These are phyloP conservation scores for Sebastes kiyomatsui DNA, from an alignment of 2,797 vertebrate species.

Conservation along the genomic window DNA sequence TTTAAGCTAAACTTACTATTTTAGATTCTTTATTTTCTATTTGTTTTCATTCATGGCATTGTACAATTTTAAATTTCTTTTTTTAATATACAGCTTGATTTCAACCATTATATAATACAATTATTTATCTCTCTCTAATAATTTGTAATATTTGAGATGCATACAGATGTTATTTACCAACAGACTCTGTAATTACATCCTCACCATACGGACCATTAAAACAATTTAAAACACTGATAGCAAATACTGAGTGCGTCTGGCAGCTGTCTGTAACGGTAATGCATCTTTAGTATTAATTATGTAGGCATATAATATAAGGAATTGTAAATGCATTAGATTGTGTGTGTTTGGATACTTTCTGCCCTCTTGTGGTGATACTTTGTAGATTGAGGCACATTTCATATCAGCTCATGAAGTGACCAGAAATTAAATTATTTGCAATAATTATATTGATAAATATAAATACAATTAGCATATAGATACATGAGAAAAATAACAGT, in stretches of 20 bases:
- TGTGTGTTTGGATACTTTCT: slow-evolving; percentile 74
- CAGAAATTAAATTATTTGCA: background rate
- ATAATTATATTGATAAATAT: background rate
- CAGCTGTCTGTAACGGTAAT: background rate
- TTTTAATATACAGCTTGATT: background rate
- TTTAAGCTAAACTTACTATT: background rate
- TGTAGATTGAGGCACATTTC: slow-evolving; percentile 6
- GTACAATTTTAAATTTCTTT: background rate
- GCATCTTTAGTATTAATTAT: slow-evolving; percentile 1
- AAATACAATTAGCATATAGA: background rate
- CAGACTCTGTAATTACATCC: background rate
- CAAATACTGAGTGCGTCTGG: slow-evolving; percentile 12
- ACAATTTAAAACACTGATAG: background rate
- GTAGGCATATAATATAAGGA: slow-evolving; percentile 6
- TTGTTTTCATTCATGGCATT: background rate
- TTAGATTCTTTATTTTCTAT: background rate
- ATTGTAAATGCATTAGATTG: slow-evolving; percentile 18
- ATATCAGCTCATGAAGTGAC: slow-evolving; percentile 21
- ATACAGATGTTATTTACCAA: background rate
- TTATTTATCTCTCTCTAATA: background rate
- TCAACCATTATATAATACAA: background rate
- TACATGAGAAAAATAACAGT: background rate
- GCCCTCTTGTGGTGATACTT: slow-evolving; percentile 82
- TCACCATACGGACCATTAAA: background rate
- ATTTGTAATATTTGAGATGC: background rate